A percentile compares a stretch with the other conserved stretches of the same genome.
Conservation (phyloP, 2,797 vertebrate species). For the Tangara arthus region DNA sequence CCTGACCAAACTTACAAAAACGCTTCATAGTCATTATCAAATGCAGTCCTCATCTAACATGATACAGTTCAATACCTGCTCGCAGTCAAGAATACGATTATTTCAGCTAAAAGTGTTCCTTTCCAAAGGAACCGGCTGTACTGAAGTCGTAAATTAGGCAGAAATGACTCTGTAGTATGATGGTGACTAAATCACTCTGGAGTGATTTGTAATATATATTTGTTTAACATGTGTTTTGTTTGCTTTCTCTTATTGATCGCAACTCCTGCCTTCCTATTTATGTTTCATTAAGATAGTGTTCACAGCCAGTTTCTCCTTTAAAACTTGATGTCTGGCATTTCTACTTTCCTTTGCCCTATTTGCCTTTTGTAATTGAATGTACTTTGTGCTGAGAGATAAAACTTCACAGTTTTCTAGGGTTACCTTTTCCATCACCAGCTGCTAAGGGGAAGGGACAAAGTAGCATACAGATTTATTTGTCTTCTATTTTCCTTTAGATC, state of each 20-base stretch:
- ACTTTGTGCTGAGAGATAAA: not conserved
- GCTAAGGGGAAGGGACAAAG: not conserved
- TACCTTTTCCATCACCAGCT: not conserved
- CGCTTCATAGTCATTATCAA: not conserved
- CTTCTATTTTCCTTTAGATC: not conserved
- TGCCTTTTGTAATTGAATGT: not conserved
- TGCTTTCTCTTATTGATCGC: not conserved
- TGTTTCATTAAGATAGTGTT: not conserved
- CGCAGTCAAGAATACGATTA: not conserved
- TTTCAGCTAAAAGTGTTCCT: not conserved
- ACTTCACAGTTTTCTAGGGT: not conserved
- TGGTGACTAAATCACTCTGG: not conserved
- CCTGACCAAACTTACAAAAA: not conserved
- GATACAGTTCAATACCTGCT: not conserved
- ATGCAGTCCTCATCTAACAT: not conserved
- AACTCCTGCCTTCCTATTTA: not conserved
- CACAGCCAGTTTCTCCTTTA: not conserved
- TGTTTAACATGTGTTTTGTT: not conserved
- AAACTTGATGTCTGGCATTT: not conserved
- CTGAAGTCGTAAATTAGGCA: not conserved
- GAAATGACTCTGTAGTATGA: not conserved
- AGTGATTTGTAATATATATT: not conserved
- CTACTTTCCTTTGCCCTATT: not conserved
- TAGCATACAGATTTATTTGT: not conserved
- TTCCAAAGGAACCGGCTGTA: not conserved